Evolutionary conservation across 2,113 vertebrate species (phyloP).

Genomic region (Ameiurus melas): DNA sequence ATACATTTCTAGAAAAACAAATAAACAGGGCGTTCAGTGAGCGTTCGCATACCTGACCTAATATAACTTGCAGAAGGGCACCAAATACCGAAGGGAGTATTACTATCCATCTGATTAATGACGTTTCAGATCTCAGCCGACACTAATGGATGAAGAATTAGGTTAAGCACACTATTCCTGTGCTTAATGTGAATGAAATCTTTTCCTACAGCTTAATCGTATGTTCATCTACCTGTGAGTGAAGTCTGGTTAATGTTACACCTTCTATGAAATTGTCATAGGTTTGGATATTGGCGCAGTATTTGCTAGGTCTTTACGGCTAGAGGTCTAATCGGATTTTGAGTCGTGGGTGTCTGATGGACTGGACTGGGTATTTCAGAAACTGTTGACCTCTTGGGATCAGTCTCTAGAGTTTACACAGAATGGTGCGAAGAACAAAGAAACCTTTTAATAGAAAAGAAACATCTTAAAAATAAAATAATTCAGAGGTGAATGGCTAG

Average conservation of each 20-base stretch:
- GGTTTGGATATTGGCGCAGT: neutral
- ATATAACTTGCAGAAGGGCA: neutral
- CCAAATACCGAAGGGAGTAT: neutral
- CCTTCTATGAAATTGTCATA: neutral
- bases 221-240: neutral
- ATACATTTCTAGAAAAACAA: neutral
- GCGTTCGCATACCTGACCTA: neutral
- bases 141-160: neutral
- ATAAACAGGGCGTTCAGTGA: neutral
- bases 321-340: neutral
- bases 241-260: neutral
- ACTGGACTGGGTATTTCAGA: neutral
- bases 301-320: neutral
- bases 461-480: neutral
- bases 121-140: neutral
- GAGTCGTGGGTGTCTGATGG: neutral
- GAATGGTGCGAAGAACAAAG: too few species aligned
- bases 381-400: neutral
- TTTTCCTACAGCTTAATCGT: neutral
- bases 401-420: too few species aligned
- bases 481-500: too few species aligned
- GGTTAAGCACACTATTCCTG: neutral
- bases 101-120: neutral
- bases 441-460: neutral
- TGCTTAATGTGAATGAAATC: neutral